Conservation (phyloP, 2,113 vertebrate species). For the Marmota monax region DNA sequence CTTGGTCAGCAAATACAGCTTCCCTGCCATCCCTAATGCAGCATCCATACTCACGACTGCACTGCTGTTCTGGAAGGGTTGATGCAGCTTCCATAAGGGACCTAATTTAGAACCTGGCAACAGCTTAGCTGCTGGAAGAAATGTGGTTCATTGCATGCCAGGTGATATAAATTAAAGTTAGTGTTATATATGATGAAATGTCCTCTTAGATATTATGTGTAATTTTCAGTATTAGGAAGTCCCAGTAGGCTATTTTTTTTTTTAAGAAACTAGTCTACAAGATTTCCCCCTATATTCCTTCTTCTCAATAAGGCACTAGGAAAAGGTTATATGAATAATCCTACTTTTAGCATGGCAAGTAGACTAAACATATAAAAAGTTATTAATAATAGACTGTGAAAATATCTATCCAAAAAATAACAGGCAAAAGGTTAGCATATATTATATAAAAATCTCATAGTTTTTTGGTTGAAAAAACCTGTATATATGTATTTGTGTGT, state of each 20-base stretch:
- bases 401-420: slow-evolving; percentile 71
- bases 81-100: slow-evolving; percentile 28
- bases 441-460: slow-evolving; percentile 46
- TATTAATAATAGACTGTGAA: slow-evolving; percentile 69
- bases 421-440: slow-evolving; percentile 62
- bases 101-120: slow-evolving; percentile 66
- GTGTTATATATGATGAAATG: slow-evolving; percentile 74
- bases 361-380: slow-evolving; percentile 68
- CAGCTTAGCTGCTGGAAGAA: slow-evolving; percentile 68
- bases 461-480: not conserved
- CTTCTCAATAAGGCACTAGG: slow-evolving; percentile 47
- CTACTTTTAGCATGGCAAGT: slow-evolving; percentile 64
- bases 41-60: not conserved
- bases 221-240: slow-evolving; percentile 74
- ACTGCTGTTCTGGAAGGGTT: not conserved
- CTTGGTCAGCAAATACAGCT: not conserved
- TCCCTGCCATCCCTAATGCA: not conserved
- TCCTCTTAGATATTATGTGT: slow-evolving; percentile 73
- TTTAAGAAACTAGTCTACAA: slow-evolving; percentile 20
- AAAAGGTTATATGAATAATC: slow-evolving; percentile 67
- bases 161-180: slow-evolving; percentile 80
- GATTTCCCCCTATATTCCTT: slow-evolving; percentile 47
- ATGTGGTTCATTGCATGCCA: slow-evolving; percentile 54
- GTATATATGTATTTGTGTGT: not conserved
- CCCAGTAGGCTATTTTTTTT: slow-evolving; percentile 51